Evolutionary conservation across 2,797 vertebrate species (phyloP).

Genomic region (Perdix hodgsoniae): DNA sequence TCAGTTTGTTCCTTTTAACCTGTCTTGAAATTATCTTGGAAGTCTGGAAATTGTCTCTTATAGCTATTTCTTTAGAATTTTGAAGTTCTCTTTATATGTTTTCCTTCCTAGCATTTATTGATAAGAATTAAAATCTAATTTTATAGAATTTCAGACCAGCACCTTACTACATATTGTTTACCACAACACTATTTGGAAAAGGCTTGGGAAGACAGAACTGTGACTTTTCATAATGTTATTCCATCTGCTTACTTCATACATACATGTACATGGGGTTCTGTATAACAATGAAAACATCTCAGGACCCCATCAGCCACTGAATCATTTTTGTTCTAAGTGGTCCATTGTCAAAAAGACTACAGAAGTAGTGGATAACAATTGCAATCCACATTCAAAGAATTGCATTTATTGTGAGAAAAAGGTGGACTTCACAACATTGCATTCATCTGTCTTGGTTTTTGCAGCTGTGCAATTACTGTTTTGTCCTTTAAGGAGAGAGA

Average conservation of each 20-base stretch:
- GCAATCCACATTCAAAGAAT: too few relatives aligned
- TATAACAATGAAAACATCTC: not conserved
- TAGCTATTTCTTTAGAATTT: not conserved
- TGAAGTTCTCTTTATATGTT: not conserved
- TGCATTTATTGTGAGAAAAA: too few relatives aligned
- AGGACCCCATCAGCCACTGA: too few relatives aligned
- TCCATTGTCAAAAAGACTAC: too few relatives aligned
- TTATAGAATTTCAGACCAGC: not conserved
- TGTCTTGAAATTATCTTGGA: not conserved
- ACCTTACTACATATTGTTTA: not conserved
- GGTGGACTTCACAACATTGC: too few relatives aligned
- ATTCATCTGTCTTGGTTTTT: too few relatives aligned
- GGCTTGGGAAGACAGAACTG: not conserved
- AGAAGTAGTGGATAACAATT: too few relatives aligned
- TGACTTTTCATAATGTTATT: not conserved
- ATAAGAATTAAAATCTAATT: not conserved
- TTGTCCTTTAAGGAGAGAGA: too few relatives aligned
- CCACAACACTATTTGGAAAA: not conserved
- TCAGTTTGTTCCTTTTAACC: not conserved
- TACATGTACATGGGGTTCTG: not conserved
- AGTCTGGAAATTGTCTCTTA: not conserved
- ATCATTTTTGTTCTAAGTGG: not conserved
- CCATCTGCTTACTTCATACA: accelerated
- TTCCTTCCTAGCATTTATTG: not conserved
- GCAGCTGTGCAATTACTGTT: too few relatives aligned